Percentiles rank a stretch among this genome's conserved stretches.
Conservation (phyloP, 2,113 vertebrate species). For the Lynx canadensis region DNA sequence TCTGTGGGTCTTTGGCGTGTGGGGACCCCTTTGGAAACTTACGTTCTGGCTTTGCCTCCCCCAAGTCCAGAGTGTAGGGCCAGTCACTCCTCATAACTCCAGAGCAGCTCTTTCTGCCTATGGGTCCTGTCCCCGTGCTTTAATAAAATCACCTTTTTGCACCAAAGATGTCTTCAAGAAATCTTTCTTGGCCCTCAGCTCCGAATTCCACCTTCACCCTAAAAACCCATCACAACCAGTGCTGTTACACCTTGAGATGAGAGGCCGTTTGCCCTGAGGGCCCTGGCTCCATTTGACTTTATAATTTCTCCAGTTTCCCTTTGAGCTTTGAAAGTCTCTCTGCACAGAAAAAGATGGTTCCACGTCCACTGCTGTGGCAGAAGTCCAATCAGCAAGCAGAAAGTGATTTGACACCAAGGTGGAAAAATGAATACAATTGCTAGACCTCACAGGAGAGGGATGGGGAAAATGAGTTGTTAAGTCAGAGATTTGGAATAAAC, state of each 20-base stretch:
- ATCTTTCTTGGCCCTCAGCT: too few species aligned
- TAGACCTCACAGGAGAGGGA: background rate
- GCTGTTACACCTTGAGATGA: too few species aligned
- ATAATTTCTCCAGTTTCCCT: background rate
- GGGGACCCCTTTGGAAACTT: too few species aligned
- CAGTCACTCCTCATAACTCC: too few species aligned
- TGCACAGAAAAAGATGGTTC: slow-evolving; percentile 34
- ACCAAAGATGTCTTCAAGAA: too few species aligned
- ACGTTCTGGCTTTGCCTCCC: too few species aligned
- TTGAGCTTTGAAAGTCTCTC: background rate
- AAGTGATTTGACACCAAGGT: slow-evolving; percentile 2
- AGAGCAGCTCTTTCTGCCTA: too few species aligned
- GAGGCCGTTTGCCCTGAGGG: background rate
- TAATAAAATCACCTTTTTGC: too few species aligned
- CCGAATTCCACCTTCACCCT: too few species aligned
- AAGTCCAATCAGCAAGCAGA: slow-evolving; percentile 50
- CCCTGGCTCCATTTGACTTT: background rate
- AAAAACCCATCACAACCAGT: background rate
- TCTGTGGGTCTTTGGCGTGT: too few species aligned
- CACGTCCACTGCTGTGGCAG: slow-evolving; percentile 10
- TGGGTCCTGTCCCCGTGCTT: too few species aligned
- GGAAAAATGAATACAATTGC: background rate
- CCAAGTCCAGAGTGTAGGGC: too few species aligned
- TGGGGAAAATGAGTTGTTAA: background rate
- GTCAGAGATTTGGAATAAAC: background rate